Evolutionary conservation across 2,888 invertebrate species (phyloP), one percentile per base, ranked within the genome.

Genomic region (Epirrita christyi): DNA sequence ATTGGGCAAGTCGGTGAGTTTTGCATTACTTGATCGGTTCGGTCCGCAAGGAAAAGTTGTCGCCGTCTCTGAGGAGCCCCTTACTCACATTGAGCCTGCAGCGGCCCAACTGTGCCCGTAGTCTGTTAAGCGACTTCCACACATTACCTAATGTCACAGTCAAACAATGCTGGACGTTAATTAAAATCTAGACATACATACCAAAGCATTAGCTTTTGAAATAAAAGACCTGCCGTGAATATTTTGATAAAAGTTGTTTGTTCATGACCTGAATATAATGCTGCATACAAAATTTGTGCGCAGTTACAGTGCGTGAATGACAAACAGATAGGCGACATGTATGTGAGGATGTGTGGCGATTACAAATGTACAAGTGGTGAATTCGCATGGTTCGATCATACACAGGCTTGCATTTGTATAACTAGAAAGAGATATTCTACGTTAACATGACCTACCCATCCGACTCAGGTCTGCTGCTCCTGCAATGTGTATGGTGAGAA

Each of bases 201-300:
- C 43, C 36, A 38, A 60, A 55, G 45, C 51, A 53, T 40, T 60
- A 59, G 42, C 37, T 57, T 54, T 55, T 56, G 52, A 60, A 42
- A 50, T 46, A 53, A 57, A 55, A 60, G 49, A 64, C 76, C 67
- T 67, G 68, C 62, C 58, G 75, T 79, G 80, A 83, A 83, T 82
- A 85, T 81, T 78, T 77, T 78, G 74, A 73, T 73, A 75, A 77
- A 70, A 76, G 78, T 76, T 76, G 78, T 81, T 76, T 77, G 81
- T 77, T 84, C 83, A 85, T 87, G 87, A 86, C 83, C 82, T 82
- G 83, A 81, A 85, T 87, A 77, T 77, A 73, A 73, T 75, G 72
- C 70, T 71, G 80, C 81, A 83, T 85, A 79, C 80, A 71, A 77
- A 82, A 82, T 82, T 77, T 77, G 64, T 62, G 62, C 67, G 61